These are phyloP conservation scores for Heliangelus exortis DNA, from an alignment of 2,797 vertebrate genomes.

Conservation along the genomic window DNA sequence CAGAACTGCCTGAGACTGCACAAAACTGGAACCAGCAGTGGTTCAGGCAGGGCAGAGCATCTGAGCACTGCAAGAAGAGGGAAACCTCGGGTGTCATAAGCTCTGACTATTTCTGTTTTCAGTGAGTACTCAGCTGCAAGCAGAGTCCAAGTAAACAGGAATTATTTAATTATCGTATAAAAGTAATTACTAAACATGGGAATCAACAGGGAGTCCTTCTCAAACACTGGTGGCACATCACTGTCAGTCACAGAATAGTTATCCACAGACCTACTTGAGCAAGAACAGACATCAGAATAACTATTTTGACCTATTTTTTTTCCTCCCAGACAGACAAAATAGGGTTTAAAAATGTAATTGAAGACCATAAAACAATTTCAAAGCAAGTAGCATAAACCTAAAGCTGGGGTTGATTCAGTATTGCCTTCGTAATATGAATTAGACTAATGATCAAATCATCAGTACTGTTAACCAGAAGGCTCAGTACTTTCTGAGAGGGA, in stretches of 20 bases:
- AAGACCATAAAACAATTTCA: background rate
- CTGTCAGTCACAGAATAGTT: background rate
- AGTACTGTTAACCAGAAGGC: background rate
- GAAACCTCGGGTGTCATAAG: background rate
- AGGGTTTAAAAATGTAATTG: background rate
- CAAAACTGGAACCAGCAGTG: background rate
- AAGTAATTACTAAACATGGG: conserved; percentile 13
- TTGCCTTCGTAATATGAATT: background rate
- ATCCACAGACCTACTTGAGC: background rate
- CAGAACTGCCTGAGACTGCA: background rate
- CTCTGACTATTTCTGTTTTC: background rate
- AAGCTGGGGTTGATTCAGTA: background rate
- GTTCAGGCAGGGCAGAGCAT: background rate
- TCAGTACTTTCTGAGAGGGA: background rate
- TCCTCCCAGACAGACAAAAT: background rate
- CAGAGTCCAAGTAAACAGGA: background rate
- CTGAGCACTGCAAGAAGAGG: accelerated
- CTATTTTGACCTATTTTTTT: background rate
- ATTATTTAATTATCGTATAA: conserved; percentile 38
- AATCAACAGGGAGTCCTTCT: background rate
- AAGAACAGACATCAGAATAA: background rate
- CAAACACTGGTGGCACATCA: conserved; percentile 16
- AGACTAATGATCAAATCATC: background rate
- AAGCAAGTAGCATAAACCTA: background rate
- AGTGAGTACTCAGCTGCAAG: conserved; percentile 23